Percentiles rank a stretch among this genome's conserved stretches.
phyloP scores from a whole-genome alignment of 2,888 invertebrate species.

The Drosophila affinis region DNA sequence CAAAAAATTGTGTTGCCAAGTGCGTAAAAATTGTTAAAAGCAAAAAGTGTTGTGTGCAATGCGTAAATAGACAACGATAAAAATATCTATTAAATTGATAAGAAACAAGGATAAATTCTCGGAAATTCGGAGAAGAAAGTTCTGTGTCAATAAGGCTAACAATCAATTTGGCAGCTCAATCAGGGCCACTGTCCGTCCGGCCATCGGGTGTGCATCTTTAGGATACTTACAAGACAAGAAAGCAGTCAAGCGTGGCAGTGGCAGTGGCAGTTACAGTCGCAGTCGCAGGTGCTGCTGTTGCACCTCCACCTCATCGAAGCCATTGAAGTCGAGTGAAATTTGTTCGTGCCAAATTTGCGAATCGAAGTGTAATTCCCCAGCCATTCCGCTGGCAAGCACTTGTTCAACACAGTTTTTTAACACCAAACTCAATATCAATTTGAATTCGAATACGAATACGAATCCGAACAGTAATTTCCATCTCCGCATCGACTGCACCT shows the following conservation, averaged over 20 bases:
- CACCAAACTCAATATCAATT: conserved; percentile 21
- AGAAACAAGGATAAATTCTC: not conserved
- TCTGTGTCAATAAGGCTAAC: conserved; percentile 39
- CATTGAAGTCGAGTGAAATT: conserved; percentile 50
- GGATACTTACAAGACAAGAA: conserved; percentile 28
- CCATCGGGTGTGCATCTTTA: conserved; percentile 44
- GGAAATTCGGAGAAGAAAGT: not conserved
- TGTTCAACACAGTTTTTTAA: conserved; percentile 57
- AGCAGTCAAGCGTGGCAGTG: not conserved
- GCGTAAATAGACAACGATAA: not conserved
- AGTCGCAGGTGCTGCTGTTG: not conserved
- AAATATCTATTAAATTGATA: not conserved
- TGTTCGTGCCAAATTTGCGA: conserved; percentile 52
- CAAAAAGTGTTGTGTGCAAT: not conserved
- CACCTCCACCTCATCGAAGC: conserved; percentile 15
- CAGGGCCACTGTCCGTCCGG: conserved; percentile 13
- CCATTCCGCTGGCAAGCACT: conserved; percentile 50
- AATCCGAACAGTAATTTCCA: conserved; percentile 25
- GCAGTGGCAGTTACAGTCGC: not conserved
- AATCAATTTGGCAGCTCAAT: conserved; percentile 53
- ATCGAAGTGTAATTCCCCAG: conserved; percentile 36
- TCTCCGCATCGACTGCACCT: conserved; percentile 31
- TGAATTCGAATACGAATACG: not conserved
- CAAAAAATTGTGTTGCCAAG: conserved; percentile 28
- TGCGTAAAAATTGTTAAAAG: conserved; percentile 41